Percentiles rank a stretch among this genome's conserved stretches.
These are phyloP conservation scores for Cavia porcellus DNA, from an alignment of 2,113 vertebrate species.

Conservation along the genomic window DNA sequence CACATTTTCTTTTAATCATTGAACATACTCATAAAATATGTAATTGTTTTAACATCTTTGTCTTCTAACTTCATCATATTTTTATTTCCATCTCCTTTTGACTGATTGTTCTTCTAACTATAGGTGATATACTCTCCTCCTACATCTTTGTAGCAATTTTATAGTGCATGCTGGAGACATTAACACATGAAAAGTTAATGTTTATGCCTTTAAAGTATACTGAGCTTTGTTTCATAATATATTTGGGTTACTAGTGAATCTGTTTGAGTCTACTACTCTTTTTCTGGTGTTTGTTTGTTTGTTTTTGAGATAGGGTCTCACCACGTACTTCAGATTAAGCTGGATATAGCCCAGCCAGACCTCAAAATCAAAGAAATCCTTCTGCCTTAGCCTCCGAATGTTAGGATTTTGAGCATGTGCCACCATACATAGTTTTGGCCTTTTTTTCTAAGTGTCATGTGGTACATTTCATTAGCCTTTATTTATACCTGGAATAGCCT, in stretches of 20 bases:
- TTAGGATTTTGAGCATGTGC: not conserved
- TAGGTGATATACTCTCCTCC: not conserved
- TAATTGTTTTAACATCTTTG: not conserved
- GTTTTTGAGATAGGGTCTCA: not conserved
- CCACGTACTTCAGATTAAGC: not conserved
- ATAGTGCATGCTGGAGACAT: not conserved
- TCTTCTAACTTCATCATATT: not conserved
- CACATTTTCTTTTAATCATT: not conserved
- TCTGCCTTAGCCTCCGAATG: not conserved
- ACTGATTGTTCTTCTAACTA: not conserved
- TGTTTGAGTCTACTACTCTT: not conserved
- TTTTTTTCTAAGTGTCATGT: not conserved
- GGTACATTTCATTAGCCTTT: not conserved
- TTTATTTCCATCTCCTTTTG: not conserved
- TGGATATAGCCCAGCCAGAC: not conserved
- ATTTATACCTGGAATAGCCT: not conserved
- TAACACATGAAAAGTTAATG: not conserved
- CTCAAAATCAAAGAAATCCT: not conserved
- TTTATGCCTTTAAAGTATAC: not conserved
- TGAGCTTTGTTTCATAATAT: not conserved
- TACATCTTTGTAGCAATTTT: not conserved
- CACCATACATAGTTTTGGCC: not conserved
- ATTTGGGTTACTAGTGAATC: not conserved
- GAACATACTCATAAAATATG: not conserved
- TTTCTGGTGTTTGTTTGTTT: not conserved